Evolutionary conservation across 2,888 invertebrate genomes (phyloP), one percentile per base, ranked within the genome.

Genomic region (Danaus chrysippus): DNA sequence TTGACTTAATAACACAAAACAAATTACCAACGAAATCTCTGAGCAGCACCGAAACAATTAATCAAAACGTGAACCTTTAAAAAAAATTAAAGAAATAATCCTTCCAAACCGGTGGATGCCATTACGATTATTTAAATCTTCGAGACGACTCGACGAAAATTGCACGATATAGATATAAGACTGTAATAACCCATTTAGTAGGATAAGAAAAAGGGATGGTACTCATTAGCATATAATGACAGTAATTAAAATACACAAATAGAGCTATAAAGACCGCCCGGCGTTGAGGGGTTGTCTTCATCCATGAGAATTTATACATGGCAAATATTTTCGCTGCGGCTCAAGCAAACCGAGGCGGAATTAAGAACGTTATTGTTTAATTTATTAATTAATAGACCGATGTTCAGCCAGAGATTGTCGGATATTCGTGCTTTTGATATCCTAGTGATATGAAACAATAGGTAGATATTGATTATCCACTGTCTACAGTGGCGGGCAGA

Each of bases 241-340:
- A 91, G 93, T 93, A 93, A 93, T 93, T 93, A 93, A 93, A 93
- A 93, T 93, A 93, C 92, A 93, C 93, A 93, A 93, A 93, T 93
- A 93, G 92, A 92, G 92, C 92, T 90, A 92, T 92, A 92, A 92
- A 92, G 91, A 84, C 84, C 82, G 84, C 86, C 81, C 79, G 81
- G 77, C 83, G 86, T 76, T 89, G 90, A 91, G 91, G 91, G 91
- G 91, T 82, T 86, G 88, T 87, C 87, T 90, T 88, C 90, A 86
- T 86, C 83, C 82, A 82, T 82, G 82, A 79, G 86, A 84, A 89
- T 90, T 89, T 89, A 89, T 88, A 86, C 85, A 86, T 87, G 83
- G 87, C 87, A 89, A 90, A 90, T 90, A 90, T 91, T 90, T 87
- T 88, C 79, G 72, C 78, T 81, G 84, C 82, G 86, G 87, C 85